Evolutionary conservation across 2,888 invertebrate genomes (phyloP).

Genomic region (Drosophila peninsularis): DNA sequence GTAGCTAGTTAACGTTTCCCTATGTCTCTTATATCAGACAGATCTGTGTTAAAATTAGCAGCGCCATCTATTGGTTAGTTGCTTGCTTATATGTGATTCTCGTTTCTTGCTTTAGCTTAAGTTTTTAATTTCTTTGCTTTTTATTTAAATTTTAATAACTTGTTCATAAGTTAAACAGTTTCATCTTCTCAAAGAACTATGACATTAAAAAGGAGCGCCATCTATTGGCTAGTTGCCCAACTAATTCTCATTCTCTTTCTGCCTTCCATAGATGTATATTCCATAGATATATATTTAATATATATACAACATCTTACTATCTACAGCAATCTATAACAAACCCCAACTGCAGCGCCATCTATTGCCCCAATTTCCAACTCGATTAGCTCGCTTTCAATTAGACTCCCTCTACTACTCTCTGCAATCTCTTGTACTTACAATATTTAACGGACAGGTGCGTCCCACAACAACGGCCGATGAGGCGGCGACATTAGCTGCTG

Average conservation of each 20-base stretch:
- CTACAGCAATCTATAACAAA: not conserved
- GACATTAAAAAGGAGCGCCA: no score
- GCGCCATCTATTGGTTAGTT: not conserved
- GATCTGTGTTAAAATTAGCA: not conserved
- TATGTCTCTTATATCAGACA: not conserved
- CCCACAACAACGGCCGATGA: slow-evolving; percentile 48
- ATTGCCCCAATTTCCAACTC: not conserved
- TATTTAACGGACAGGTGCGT: slow-evolving; percentile 82
- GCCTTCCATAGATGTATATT: no score
- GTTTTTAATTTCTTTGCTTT: no score
- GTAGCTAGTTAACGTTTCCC: not conserved
- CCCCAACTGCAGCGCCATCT: not conserved
- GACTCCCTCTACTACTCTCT: not conserved
- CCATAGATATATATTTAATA: no score
- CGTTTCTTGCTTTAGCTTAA: no score
- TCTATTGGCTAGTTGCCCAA: no score
- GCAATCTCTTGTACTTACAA: slow-evolving; percentile 77
- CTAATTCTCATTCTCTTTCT: no score
- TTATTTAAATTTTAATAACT: no score
- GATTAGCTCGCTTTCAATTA: slow-evolving; percentile 12
- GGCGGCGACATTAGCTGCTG: slow-evolving; percentile 13
- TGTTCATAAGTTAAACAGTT: no score
- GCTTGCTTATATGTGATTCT: not conserved
- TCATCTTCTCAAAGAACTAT: no score
- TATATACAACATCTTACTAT: not conserved